These are phyloP conservation scores for Tychaedon coryphoeus DNA, from an alignment of 2,113 vertebrate genomes.

Conservation along the genomic window DNA sequence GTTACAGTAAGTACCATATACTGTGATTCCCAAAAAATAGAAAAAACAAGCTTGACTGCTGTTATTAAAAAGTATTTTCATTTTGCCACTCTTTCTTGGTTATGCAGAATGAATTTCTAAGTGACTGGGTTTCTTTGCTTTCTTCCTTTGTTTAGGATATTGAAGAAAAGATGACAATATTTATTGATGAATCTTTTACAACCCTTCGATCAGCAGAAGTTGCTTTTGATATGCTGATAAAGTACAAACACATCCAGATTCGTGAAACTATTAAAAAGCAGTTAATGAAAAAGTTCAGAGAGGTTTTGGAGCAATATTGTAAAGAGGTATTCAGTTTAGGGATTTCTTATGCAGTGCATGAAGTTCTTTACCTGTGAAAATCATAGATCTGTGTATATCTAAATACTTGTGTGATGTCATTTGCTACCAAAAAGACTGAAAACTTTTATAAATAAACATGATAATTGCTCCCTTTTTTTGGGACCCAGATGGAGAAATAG, in stretches of 20 bases:
- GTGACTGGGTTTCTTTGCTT: background rate
- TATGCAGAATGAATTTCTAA: background rate
- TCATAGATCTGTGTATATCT: background rate
- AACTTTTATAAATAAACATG: background rate
- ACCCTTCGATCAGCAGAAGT: slow-evolving; percentile 85
- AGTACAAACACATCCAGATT: slow-evolving; percentile 83
- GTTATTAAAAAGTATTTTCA: background rate
- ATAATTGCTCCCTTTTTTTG: background rate
- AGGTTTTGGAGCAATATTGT: slow-evolving; percentile 84
- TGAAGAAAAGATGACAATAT: slow-evolving; percentile 84
- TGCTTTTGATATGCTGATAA: slow-evolving; percentile 89
- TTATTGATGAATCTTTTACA: slow-evolving; percentile 91
- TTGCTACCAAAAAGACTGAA: background rate
- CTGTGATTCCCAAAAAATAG: background rate
- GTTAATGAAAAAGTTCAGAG: slow-evolving; percentile 87
- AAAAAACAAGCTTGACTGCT: background rate
- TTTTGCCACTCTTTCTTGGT: background rate
- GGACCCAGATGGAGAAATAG: background rate
- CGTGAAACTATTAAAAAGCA: slow-evolving; percentile 84
- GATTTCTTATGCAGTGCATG: background rate
- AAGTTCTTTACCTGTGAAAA: background rate
- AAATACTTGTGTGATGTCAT: background rate
- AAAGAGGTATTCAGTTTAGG: slow-evolving; percentile 83
- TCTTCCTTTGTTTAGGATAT: slow-evolving; percentile 75
- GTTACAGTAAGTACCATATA: slow-evolving; percentile 73